These are phyloP conservation scores for Pachyrhynchus sulphureomaculatus DNA, from an alignment of 1,140 invertebrate genomes.

Conservation along the genomic window DNA sequence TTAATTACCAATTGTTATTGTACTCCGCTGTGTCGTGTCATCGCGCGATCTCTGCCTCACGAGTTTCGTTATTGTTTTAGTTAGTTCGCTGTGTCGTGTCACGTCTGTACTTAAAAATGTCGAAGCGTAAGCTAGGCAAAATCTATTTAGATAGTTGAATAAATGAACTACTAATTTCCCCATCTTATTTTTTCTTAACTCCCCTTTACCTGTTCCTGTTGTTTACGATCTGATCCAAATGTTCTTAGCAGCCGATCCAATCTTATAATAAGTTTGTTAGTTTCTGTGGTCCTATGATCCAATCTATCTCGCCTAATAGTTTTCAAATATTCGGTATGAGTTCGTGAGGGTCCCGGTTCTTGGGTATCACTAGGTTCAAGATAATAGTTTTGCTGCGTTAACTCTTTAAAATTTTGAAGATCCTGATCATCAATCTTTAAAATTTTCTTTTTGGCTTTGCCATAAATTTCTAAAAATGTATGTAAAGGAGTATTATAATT, in stretches of 20 bases:
- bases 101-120: no score
- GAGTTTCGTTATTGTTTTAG: no score
- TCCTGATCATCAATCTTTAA: constrained; percentile 74
- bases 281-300: constrained; percentile 89
- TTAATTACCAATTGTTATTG: no score
- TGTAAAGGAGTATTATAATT: not conserved
- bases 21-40: no score
- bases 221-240: constrained; percentile 75
- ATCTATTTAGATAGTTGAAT: no score
- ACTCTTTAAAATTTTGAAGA: constrained; percentile 57
- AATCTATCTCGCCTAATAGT: constrained; percentile 62
- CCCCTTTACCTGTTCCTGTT: constrained; percentile 67
- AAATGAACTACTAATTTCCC: no score
- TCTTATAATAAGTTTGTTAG: constrained; percentile 93
- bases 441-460: constrained; percentile 87
- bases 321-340: constrained; percentile 79
- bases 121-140: no score
- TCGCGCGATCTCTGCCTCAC: no score
- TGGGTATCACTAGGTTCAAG: constrained; percentile 59
- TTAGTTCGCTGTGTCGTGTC: no score
- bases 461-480: constrained; percentile 70
- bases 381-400: constrained; percentile 45
- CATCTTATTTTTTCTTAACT: constrained; percentile 43
- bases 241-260: constrained; percentile 90
- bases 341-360: constrained; percentile 64